Evolutionary conservation across 2,888 invertebrate genomes (phyloP).

Genomic region (Drosophila quinaria): DNA sequence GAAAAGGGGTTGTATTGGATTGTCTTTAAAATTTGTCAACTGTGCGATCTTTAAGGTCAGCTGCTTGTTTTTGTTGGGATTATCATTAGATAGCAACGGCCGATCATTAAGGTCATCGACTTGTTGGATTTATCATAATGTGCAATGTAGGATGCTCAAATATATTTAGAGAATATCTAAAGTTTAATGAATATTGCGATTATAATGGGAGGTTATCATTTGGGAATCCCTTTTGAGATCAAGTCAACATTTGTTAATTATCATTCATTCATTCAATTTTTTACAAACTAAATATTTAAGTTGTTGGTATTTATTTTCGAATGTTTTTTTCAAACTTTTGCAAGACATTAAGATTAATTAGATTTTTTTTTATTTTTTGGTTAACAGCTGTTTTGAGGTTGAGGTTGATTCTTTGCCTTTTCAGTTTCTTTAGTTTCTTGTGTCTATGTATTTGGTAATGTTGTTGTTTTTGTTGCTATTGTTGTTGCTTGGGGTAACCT

Average conservation of each 20-base stretch:
- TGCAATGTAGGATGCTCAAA: background rate
- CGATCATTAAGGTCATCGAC: conserved; percentile 5
- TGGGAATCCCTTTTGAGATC: background rate
- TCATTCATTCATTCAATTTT: too few relatives aligned
- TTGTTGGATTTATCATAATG: background rate
- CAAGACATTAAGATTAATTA: conserved; percentile 66
- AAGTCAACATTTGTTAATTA: conserved; percentile 6
- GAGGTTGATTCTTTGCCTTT: conserved; percentile 73
- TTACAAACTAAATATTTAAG: conserved; percentile 19
- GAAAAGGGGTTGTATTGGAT: background rate
- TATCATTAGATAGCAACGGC: conserved; percentile 1
- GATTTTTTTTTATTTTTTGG: conserved; percentile 47
- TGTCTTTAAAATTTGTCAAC: background rate
- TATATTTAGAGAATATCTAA: background rate
- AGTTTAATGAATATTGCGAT: background rate
- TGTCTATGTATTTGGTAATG: conserved; percentile 22
- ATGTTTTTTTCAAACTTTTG: conserved; percentile 60
- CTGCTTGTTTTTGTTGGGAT: background rate
- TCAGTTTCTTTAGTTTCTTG: conserved; percentile 46
- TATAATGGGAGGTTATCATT: background rate
- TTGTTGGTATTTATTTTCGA: conserved; percentile 25
- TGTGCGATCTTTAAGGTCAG: conserved; percentile 9
- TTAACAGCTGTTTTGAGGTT: conserved; percentile 78
- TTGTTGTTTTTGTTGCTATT: conserved; percentile 34
- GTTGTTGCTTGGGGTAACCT: conserved; percentile 57